A percentile compares a stretch with the other conserved stretches of the same genome.
Evolutionary conservation across 2,888 invertebrate genomes (phyloP).

Genomic region (Sinelater perroti): DNA sequence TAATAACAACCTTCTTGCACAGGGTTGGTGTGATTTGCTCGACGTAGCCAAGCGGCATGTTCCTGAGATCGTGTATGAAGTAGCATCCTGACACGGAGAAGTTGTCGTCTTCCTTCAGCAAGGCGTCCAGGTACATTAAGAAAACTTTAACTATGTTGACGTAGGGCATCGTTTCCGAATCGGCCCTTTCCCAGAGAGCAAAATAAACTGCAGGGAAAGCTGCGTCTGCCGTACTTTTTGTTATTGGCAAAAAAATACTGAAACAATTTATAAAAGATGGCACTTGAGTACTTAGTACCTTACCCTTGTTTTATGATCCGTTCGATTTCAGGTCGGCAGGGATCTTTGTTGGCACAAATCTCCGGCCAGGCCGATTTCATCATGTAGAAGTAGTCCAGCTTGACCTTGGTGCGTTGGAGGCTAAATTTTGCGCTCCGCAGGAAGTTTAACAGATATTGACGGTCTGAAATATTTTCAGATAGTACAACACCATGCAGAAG

Average conservation of each 20-base stretch:
- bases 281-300: too few relatives aligned
- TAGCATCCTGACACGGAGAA: not conserved
- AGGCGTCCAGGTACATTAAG: not conserved
- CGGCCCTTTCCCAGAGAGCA: not conserved
- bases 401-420: not conserved
- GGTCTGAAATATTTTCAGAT: too few relatives aligned
- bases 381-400: not conserved
- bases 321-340: not conserved
- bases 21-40: not conserved
- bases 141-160: not conserved
- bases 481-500: too few relatives aligned
- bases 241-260: not conserved
- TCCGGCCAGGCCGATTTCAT: not conserved
- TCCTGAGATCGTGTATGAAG: not conserved
- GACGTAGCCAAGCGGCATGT: not conserved
- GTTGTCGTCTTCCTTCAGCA: not conserved
- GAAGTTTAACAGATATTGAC: not conserved
- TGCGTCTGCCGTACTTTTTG: not conserved
- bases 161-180: not conserved
- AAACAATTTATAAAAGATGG: too few relatives aligned
- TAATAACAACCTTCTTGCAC: not conserved
- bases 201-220: not conserved
- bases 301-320: not conserved
- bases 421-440: not conserved
- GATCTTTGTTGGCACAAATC: not conserved